Evolutionary conservation across 2,888 invertebrate genomes (phyloP).

Genomic region (Eristalis tenax): DNA sequence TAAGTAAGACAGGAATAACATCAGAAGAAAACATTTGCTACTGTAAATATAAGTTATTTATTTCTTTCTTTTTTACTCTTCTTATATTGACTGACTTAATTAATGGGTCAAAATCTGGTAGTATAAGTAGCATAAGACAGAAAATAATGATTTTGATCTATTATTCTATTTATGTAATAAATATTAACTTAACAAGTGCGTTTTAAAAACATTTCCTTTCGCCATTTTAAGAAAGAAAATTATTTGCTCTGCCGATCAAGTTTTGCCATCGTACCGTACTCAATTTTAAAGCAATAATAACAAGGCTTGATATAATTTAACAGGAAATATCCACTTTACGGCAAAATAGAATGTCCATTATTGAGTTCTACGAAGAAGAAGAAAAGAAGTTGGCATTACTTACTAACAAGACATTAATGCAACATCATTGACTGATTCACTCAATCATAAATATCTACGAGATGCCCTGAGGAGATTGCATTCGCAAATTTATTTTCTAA

Average conservation of each 20-base stretch:
- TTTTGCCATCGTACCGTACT: conserved; percentile 10
- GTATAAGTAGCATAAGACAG: too few relatives aligned
- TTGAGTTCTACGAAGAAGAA: conserved; percentile 67
- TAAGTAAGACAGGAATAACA: too few relatives aligned
- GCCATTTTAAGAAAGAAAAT: conserved; percentile 45
- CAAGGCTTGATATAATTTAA: conserved; percentile 38
- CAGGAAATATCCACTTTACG: conserved; percentile 53
- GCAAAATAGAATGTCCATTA: too few relatives aligned
- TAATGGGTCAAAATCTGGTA: too few relatives aligned
- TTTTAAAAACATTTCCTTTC: neutral
- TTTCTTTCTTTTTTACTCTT: too few relatives aligned
- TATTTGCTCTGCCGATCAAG: conserved; percentile 7
- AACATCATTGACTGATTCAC: neutral
- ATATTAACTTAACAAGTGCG: too few relatives aligned
- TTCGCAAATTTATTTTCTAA: too few relatives aligned
- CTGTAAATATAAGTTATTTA: too few relatives aligned
- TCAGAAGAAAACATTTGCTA: too few relatives aligned
- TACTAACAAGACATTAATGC: neutral
- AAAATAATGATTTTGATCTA: too few relatives aligned
- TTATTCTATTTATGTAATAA: too few relatives aligned
- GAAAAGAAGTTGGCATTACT: conserved; percentile 57
- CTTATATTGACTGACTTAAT: too few relatives aligned
- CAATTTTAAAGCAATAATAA: conserved; percentile 34
- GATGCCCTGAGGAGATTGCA: neutral
- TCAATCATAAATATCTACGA: neutral